Percentiles rank a stretch among this genome's conserved stretches.
Evolutionary conservation across 2,888 invertebrate genomes (phyloP).

Genomic region (Ornithoptera alexandrae): DNA sequence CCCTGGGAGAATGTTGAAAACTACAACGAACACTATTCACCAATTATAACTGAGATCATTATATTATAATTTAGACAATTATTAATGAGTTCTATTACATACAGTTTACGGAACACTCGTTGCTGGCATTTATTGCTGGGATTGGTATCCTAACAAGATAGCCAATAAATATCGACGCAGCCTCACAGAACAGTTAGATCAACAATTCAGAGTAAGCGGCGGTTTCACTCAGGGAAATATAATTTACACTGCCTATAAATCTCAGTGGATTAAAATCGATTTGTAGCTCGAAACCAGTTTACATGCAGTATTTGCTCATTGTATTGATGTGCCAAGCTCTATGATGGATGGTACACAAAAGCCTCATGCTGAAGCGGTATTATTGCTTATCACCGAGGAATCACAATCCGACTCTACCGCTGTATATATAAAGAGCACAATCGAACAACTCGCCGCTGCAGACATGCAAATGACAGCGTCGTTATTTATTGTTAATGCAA

Average conservation of each 20-base stretch:
- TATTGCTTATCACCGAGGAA: slow-evolving; percentile 31
- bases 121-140: slow-evolving; percentile 5
- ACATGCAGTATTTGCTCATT: slow-evolving; percentile 58
- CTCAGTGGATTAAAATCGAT: slow-evolving; percentile 58
- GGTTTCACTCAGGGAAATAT: slow-evolving; percentile 38
- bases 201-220: slow-evolving; percentile 30
- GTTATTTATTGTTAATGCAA: slow-evolving; percentile 6
- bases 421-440: slow-evolving; percentile 30
- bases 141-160: slow-evolving; percentile 23
- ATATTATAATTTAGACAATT: no score
- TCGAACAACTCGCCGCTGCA: slow-evolving; percentile 3
- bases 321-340: slow-evolving; percentile 60
- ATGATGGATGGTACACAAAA: slow-evolving; percentile 56
- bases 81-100: no score
- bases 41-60: no score
- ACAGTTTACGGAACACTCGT: no score
- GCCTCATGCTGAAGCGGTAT: slow-evolving; percentile 37
- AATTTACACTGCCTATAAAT: slow-evolving; percentile 58
- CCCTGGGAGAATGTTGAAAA: no score
- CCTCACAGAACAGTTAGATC: slow-evolving; percentile 21
- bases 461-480: slow-evolving; percentile 9
- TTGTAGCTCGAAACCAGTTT: slow-evolving; percentile 55
- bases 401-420: slow-evolving; percentile 27
- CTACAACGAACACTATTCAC: no score
- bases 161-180: slow-evolving; percentile 20